Evolutionary conservation across 2,113 vertebrate species (phyloP), one percentile per base, ranked within the genome.

Genomic region (Gavialis gangeticus): DNA sequence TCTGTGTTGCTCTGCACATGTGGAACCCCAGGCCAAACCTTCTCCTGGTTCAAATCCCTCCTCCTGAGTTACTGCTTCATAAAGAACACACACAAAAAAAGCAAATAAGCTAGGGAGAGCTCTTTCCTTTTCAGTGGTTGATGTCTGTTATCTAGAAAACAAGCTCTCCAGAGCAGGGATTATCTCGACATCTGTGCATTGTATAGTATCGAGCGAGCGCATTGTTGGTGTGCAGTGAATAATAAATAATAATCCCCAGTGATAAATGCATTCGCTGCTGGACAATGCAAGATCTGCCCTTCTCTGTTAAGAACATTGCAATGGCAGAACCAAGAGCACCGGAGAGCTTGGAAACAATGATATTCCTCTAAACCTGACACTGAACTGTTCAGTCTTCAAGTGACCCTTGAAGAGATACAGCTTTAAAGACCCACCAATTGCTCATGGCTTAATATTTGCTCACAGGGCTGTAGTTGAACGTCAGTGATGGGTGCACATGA

Each of bases 371-470:
- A 75, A 46, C 59, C 30, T 94, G 22, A 18, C 0, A 2, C 2
- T 71, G 71, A 85, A 59, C 76, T 73, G 21, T 46, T 69, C 92
- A 69, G 63, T 92, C 69, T 88, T 79, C 59, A 79, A 59, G 94
- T 81, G 58, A 78, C 89, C 75, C 78, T 90, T 84, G 81, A 92
- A 64, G 82, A 93, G 93, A 95, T 82, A 30, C 79, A 92, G 82
- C 87, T 87, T 5, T 12, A 83, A 82, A 84, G 58, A 25, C 93
- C 66, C 64, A 64, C 62, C 91, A 75, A 54, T 82, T 59, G 64
- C 90, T 28, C 30, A 84, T 96, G 93, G 92, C 90, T 94, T 91
- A 83, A 69, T 11, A 11, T 77, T 90, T 91, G 90, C 76, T 81
- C 92, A 86, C 3, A 79, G 30, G 94, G 89, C 73, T 94, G 67